Conservation (phyloP, 2,797 vertebrate species). For the Tenualosa ilisha region DNA sequence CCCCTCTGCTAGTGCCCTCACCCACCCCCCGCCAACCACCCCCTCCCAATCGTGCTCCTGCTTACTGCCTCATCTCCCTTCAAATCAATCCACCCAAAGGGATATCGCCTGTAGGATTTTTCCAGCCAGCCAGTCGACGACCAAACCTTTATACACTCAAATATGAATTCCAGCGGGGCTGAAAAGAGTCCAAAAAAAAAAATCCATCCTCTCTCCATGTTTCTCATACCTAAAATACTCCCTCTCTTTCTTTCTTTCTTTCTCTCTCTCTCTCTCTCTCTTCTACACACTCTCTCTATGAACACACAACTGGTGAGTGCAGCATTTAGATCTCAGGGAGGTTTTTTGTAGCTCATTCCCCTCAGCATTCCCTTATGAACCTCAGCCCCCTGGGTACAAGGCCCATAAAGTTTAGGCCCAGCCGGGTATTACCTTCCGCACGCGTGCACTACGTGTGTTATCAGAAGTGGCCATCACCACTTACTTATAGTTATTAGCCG, state of each 20-base stretch:
- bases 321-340: not conserved
- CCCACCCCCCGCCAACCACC: constrained; percentile 49
- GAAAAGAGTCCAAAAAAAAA: constrained; percentile 51
- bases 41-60: constrained; percentile 49
- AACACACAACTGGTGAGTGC: not conserved
- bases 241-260: not conserved
- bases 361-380: not conserved
- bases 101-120: constrained; percentile 70
- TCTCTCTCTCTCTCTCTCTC: not conserved
- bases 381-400: not conserved
- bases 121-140: constrained; percentile 52
- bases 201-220: constrained; percentile 48
- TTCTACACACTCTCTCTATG: not conserved
- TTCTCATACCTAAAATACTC: not conserved
- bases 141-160: constrained; percentile 58
- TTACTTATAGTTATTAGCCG: constrained; percentile 82
- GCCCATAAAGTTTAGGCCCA: not conserved
- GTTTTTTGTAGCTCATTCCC: not conserved
- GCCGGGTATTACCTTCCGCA: not conserved
- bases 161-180: constrained; percentile 58
- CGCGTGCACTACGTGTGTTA: constrained; percentile 62
- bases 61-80: constrained; percentile 65
- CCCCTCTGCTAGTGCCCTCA: constrained; percentile 25
- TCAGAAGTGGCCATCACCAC: constrained; percentile 78
- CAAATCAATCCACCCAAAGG: constrained; percentile 74